Evolutionary conservation across 1,140 invertebrate species (phyloP).

Genomic region (Diorhabda carinulata): DNA sequence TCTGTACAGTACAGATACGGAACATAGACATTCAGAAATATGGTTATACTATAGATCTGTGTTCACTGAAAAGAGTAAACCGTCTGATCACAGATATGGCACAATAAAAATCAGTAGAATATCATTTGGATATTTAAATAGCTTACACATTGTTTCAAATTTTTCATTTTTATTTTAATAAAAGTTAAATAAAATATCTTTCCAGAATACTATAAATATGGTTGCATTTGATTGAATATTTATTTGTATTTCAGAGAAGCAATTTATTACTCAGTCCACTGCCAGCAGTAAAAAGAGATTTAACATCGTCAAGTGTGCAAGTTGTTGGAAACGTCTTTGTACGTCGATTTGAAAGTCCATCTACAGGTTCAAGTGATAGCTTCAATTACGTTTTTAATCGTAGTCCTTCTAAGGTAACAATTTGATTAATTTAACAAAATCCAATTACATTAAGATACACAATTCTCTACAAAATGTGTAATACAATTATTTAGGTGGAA

Average conservation of each 20-base stretch:
- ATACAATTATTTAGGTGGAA: not conserved
- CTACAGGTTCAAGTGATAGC: conserved; percentile 53
- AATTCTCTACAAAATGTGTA: not conserved
- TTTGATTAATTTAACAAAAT: not conserved
- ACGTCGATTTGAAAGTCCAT: conserved; percentile 52
- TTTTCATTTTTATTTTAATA: no score
- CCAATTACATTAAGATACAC: not conserved
- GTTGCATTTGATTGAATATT: no score
- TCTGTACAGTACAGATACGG: no score
- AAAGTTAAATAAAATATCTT: no score
- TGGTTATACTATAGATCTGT: no score
- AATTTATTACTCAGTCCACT: conserved; percentile 70
- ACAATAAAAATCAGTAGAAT: no score
- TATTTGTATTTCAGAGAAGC: conserved; percentile 25
- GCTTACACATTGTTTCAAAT: no score
- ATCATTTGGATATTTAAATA: no score
- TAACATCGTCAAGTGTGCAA: conserved; percentile 35
- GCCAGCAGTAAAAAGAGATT: conserved; percentile 50
- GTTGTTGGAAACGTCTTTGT: conserved; percentile 60
- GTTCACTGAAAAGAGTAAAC: no score
- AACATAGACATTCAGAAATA: no score
- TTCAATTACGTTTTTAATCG: conserved; percentile 82
- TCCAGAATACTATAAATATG: no score
- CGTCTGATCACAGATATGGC: no score
- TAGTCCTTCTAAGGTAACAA: conserved; percentile 81